These are phyloP conservation scores for Drosophila repletoides DNA, from an alignment of 1,140 invertebrate species.

Conservation along the genomic window DNA sequence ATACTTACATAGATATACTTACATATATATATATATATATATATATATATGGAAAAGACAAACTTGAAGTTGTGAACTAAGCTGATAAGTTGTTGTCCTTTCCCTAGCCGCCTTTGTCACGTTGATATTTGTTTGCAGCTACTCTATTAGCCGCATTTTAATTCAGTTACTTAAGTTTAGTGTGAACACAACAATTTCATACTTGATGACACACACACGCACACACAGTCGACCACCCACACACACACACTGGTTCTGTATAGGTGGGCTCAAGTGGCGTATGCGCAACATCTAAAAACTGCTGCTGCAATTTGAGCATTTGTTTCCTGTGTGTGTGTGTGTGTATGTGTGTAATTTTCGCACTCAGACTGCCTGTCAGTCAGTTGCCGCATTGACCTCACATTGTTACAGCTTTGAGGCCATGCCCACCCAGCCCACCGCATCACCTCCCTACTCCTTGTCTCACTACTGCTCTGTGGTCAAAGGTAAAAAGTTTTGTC, in stretches of 20 bases:
- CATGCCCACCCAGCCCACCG: slow-evolving; percentile 11
- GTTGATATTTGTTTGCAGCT: slow-evolving; percentile 68
- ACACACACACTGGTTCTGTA: background rate
- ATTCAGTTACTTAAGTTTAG: slow-evolving; percentile 81
- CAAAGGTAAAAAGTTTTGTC: slow-evolving; percentile 80
- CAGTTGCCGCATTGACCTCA: slow-evolving; percentile 72
- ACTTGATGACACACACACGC: slow-evolving; percentile 59
- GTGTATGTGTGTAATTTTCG: slow-evolving; percentile 39
- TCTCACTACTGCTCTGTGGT: slow-evolving; percentile 51
- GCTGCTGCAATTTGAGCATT: slow-evolving; percentile 61
- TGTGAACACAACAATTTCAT: slow-evolving; percentile 80
- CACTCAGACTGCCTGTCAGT: slow-evolving; percentile 51
- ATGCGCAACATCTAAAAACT: slow-evolving; percentile 49
- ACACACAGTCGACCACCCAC: slow-evolving; percentile 6
- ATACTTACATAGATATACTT: background rate
- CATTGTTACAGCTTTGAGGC: slow-evolving; percentile 53
- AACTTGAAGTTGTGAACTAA: slow-evolving; percentile 46
- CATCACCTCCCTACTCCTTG: background rate
- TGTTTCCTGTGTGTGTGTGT: slow-evolving; percentile 27
- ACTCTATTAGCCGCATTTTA: slow-evolving; percentile 80
- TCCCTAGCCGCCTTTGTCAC: background rate
- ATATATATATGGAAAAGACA: slow-evolving; percentile 11
- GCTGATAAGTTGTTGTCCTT: slow-evolving; percentile 31
- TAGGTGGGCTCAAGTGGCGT: slow-evolving; percentile 18
- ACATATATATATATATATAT: background rate